Evolutionary conservation across 2,113 vertebrate genomes (phyloP).

Genomic region (Caranx melampygus): DNA sequence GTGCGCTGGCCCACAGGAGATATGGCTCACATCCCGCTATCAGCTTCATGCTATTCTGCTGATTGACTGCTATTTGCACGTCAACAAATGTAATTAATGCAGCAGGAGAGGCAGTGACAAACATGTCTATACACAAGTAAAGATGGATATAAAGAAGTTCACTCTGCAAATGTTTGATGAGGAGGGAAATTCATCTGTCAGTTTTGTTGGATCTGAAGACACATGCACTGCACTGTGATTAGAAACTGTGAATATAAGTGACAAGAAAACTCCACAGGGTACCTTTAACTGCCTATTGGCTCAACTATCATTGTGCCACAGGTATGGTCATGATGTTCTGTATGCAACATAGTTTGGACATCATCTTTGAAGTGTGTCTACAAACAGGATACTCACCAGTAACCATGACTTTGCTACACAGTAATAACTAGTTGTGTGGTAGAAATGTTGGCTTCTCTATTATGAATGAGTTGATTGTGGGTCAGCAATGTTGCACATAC

Average conservation of each 20-base stretch:
- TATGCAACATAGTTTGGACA: slow-evolving; percentile 21
- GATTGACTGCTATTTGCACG: background rate
- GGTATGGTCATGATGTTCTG: slow-evolving; percentile 28
- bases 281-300: slow-evolving; percentile 38
- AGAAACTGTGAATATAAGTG: slow-evolving; percentile 3
- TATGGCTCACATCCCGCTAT: background rate
- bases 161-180: background rate
- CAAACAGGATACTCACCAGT: slow-evolving; percentile 1
- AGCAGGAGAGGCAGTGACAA: background rate
- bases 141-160: background rate
- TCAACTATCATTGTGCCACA: slow-evolving; percentile 19
- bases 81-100: background rate
- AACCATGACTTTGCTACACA: slow-evolving; percentile 20
- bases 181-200: background rate
- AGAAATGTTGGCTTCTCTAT: background rate
- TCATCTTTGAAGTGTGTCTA: slow-evolving; percentile 8
- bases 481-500: slow-evolving; percentile 24
- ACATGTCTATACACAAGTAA: background rate
- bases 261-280: slow-evolving; percentile 47
- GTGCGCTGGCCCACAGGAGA: background rate
- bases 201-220: background rate
- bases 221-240: background rate
- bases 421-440: background rate
- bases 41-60: background rate
- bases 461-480: slow-evolving; percentile 8